phyloP scores from a whole-genome alignment of 2,113 vertebrate genomes.

The Dicaeum eximium region DNA sequence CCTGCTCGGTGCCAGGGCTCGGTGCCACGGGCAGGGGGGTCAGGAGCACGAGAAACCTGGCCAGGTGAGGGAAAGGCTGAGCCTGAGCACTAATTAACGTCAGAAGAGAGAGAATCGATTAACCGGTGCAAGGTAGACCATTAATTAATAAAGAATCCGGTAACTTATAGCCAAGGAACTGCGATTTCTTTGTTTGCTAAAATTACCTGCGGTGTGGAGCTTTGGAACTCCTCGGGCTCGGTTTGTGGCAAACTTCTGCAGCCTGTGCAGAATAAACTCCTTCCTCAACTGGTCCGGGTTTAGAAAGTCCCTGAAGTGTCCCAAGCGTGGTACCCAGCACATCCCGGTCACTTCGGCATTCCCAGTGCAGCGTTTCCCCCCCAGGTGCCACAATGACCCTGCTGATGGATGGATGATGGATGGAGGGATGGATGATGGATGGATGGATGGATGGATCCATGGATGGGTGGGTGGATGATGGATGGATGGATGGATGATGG shows the following conservation, averaged over 20 bases:
- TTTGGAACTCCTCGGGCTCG: neutral
- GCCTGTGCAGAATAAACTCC: neutral
- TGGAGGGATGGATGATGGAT: too few species aligned
- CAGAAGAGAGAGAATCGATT: neutral
- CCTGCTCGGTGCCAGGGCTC: fast-evolving
- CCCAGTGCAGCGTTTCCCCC: too few species aligned
- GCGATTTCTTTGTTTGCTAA: neutral
- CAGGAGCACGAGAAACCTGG: neutral
- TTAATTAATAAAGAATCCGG: neutral
- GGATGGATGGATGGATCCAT: too few species aligned
- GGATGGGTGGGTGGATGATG: too few species aligned
- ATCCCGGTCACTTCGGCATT: too few species aligned
- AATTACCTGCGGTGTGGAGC: fast-evolving
- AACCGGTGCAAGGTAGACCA: neutral
- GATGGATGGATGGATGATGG: too few species aligned
- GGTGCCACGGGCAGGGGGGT: too few species aligned
- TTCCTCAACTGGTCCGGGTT: neutral
- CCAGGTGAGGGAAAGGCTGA: fast-evolving
- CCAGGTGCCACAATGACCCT: too few species aligned
- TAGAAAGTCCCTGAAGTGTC: fast-evolving
- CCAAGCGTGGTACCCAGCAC: too few species aligned
- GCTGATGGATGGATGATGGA: too few species aligned
- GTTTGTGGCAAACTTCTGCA: neutral
- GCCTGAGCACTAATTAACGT: neutral
- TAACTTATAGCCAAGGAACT: fast-evolving